Conservation (phyloP, 2,888 invertebrate species). For the Bhutanitis thaidina region DNA sequence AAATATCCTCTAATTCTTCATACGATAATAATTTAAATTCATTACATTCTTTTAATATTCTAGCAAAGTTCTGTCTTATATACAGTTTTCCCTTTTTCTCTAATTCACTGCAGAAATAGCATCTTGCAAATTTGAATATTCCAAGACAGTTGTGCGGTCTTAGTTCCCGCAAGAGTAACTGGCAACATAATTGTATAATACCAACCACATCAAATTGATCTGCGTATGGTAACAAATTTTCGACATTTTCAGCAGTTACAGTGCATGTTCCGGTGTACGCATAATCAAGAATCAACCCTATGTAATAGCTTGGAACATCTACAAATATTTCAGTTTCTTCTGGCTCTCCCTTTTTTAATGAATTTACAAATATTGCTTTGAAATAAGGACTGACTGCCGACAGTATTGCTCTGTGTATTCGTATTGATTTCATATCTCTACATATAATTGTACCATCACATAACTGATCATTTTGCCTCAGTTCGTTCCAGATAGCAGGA, state of each 20-base stretch:
- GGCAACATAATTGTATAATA: conserved; percentile 85
- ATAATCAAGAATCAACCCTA: conserved; percentile 85
- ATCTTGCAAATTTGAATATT: conserved; percentile 84
- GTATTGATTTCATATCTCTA: conserved; percentile 80
- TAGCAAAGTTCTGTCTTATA: conserved; percentile 80
- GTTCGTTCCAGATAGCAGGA: conserved; percentile 84
- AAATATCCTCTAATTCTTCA: conserved; percentile 82
- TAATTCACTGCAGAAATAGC: conserved; percentile 85
- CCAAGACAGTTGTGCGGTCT: conserved; percentile 85
- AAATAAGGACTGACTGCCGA: conserved; percentile 88
- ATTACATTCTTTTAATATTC: conserved; percentile 80
- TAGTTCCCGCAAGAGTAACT: conserved; percentile 82
- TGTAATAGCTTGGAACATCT: conserved; percentile 79
- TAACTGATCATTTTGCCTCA: conserved; percentile 82
- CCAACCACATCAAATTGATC: conserved; percentile 87
- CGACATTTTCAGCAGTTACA: conserved; percentile 84
- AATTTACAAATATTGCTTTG: conserved; percentile 85
- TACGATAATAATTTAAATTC: conserved; percentile 82
- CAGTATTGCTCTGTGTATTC: conserved; percentile 84
- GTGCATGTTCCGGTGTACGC: conserved; percentile 85
- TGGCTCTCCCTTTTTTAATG: conserved; percentile 80
- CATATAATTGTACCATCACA: conserved; percentile 86
- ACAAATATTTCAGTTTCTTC: conserved; percentile 82
- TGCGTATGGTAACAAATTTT: conserved; percentile 83
- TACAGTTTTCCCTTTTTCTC: conserved; percentile 81